Percentiles rank a stretch among this genome's conserved stretches.
These are phyloP conservation scores for Chiloscyllium punctatum DNA, from an alignment of 2,797 vertebrate genomes.

Conservation along the genomic window DNA sequence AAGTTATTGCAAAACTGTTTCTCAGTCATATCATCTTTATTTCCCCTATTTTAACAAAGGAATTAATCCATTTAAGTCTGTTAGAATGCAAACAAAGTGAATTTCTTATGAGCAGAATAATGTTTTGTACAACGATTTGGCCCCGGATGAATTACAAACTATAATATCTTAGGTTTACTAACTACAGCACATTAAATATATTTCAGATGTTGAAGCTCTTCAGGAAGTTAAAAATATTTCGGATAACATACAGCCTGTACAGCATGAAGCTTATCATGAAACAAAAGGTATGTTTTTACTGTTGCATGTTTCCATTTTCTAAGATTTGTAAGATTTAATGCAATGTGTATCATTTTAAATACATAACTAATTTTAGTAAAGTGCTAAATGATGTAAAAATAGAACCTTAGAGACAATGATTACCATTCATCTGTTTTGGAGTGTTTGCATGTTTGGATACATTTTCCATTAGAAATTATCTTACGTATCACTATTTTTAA, in stretches of 20 bases:
- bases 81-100: not conserved
- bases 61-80: not conserved
- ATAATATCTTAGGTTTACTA: not conserved
- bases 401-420: not conserved
- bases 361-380: not conserved
- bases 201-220: conserved; percentile 22
- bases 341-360: not conserved
- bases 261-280: not conserved
- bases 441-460: not conserved
- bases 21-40: not conserved
- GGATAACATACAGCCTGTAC: not conserved
- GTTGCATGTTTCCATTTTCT: not conserved
- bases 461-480: not conserved
- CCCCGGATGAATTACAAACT: not conserved
- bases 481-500: not conserved
- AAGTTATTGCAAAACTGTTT: not conserved
- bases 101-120: not conserved
- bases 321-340: not conserved
- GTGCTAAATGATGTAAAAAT: not conserved
- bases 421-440: not conserved
- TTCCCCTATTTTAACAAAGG: not conserved
- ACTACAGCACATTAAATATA: not conserved
- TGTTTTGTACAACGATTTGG: not conserved
- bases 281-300: not conserved
- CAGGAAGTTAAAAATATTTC: conserved; percentile 11